Conservation (phyloP, 2,888 invertebrate species). For the Neoaliturus tenellus region DNA sequence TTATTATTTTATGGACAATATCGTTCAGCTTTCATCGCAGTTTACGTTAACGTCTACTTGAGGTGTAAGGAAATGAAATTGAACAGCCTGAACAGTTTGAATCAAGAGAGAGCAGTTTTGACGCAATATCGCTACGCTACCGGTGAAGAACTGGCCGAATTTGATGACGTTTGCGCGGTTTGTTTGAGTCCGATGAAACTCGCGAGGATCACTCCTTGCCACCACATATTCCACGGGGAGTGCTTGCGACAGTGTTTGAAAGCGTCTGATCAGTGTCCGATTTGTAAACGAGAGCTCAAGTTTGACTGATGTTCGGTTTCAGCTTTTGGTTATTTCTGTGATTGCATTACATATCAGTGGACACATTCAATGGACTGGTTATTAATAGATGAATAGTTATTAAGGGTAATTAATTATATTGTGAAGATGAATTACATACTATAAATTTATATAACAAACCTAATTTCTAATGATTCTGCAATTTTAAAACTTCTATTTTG, state of each 20-base stretch:
- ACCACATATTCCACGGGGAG: conserved; percentile 87
- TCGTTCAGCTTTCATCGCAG: conserved; percentile 76
- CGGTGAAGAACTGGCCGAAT: conserved; percentile 78
- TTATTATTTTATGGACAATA: conserved; percentile 77
- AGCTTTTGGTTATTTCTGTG: conserved; percentile 12
- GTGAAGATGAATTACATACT: too few species aligned
- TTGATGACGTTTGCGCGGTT: conserved; percentile 88
- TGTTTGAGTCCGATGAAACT: conserved; percentile 83
- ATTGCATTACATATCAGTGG: conserved; percentile 40
- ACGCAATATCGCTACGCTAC: conserved; percentile 75
- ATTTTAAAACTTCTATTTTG: too few species aligned
- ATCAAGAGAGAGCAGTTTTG: conserved; percentile 78
- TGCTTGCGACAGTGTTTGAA: conserved; percentile 85
- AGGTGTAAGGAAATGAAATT: conserved; percentile 78
- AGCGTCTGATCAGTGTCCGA: conserved; percentile 82
- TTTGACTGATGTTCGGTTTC: conserved; percentile 69
- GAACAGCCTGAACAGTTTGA: conserved; percentile 72
- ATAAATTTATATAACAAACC: too few species aligned
- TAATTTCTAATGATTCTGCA: too few species aligned
- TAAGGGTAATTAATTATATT: too few species aligned
- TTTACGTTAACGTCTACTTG: conserved; percentile 81
- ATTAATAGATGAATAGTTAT: not conserved
- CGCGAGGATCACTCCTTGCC: conserved; percentile 86
- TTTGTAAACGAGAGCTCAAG: conserved; percentile 80
- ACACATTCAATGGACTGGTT: not conserved